Evolutionary conservation across 53 echinoderm and acorn worm species (phyloP), one percentile per base, ranked within the genome.

Genomic region (Zoroaster sp.): DNA sequence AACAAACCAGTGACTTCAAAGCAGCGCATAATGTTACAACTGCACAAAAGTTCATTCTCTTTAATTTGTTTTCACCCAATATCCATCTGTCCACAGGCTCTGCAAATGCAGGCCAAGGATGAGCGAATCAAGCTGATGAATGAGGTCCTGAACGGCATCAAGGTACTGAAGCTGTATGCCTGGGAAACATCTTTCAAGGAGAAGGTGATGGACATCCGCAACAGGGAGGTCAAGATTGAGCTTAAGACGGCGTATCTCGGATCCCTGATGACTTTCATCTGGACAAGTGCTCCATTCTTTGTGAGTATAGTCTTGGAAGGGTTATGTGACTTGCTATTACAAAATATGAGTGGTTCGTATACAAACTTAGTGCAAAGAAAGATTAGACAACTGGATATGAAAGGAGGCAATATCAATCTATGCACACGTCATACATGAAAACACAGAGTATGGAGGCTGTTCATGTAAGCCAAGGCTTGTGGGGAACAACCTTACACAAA

Each of bases 151-250:
- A 96, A 86, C 53, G 96, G 96, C 39, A 96, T 96, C 75, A 96
- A 94, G 65, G 94, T 96, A 8, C 72, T 96, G 42, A 96, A 96
- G 81, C 83, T 96, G 32, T 96, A 96, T 34, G 96, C 96, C 59
- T 96, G 96, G 96, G 96, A 96, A 89, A 80, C 69, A 54, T 96
- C 96, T 40, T 96, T 96, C 76, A 80, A 90, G 49, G 83, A 91
- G 32, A 96, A 94, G 59, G 85, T 96, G 31, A 91, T 94, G 52
- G 75, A 85, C 25, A 83, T 96, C 63, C 86, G 96, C 4, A 80
- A 92, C 12, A 82, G 87, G 43, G 96, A 96, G 49, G 87, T 96
- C 15, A 88, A 69, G 38, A 87, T 94, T 13, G 32, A 93, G 42
- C 88, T 87, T 21, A 70, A 37, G 46, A 74, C 94, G 41, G 89